Evolutionary conservation across 2,888 invertebrate species (phyloP), one percentile per base, ranked within the genome.

Genomic region (Pogonocherus hispidulus): DNA sequence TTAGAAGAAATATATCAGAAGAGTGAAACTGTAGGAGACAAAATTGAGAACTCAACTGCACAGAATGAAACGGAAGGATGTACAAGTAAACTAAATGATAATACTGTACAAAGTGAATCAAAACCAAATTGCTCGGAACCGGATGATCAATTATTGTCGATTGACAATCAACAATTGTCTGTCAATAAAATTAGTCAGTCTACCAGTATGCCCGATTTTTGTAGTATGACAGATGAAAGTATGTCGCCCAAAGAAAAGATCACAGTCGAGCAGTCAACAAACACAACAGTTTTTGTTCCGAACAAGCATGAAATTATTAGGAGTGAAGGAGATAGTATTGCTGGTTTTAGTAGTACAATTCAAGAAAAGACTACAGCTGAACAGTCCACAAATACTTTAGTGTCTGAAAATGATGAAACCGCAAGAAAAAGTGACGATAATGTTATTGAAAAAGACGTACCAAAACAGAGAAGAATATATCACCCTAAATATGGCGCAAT

Each of bases 171-270:
- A n/a, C n/a, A n/a, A n/a, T n/a, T n/a, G n/a, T n/a, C n/a, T 8
- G 27, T 8, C 27, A 11, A 5, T 1, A 62, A 54, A 14, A 56
- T 11, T 19, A 41, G 54, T 22, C 66, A 67, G 19, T 54, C 49
- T n/a, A 67, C 66, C 11, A 62, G 59, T 47, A 67, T 59, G 4
- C 47, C 66, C 14, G 18, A 55, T 32, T 32, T 32, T 1, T 32
- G 4, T 32, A 14, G n/a, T 27, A 27, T 4, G 14, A 8, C n/a
- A 14, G 8, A 51, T 8, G 16, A 32, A 5, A 22, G n/a, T 22
- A 27, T 22, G 20, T 27, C 32, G 32, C 27, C 5, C 6, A 22
- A 35, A 22, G 54, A 44, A 20, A 46, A 2, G 9, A 2, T 11
- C 18, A 32, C 5, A n/a, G 16, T 51, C 16, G 49, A 51, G 14